A percentile compares a stretch with the other conserved stretches of the same genome.
Conservation (phyloP, 1,140 invertebrate genomes). For the Drosophila guanche region DNA sequence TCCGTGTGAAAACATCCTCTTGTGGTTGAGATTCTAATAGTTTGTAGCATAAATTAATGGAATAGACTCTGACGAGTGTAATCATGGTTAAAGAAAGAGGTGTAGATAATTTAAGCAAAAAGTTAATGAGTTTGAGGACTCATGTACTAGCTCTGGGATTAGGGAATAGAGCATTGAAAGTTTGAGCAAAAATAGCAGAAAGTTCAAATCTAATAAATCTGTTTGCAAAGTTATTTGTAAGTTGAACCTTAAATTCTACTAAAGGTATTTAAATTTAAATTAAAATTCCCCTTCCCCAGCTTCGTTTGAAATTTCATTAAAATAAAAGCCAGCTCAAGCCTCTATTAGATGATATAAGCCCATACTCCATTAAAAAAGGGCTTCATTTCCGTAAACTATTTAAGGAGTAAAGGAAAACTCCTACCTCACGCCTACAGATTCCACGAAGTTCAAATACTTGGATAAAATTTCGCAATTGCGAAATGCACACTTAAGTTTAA, state of each 20-base stretch:
- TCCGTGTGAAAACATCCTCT: constrained; percentile 15
- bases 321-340: constrained; percentile 58
- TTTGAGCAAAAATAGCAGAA: too few species aligned
- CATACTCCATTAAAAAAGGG: constrained; percentile 12
- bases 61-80: neutral
- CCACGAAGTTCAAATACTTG: constrained; percentile 52
- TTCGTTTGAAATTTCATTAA: constrained; percentile 65
- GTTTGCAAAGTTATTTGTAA: too few species aligned
- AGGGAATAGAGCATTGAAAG: too few species aligned
- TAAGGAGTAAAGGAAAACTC: constrained; percentile 22
- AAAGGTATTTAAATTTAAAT: neutral
- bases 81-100: neutral
- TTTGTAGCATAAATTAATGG: constrained; percentile 69
- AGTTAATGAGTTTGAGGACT: too few species aligned
- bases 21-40: constrained; percentile 52
- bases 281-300: constrained; percentile 30
- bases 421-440: neutral
- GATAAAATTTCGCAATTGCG: constrained; percentile 72
- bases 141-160: too few species aligned
- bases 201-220: too few species aligned
- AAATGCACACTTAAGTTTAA: constrained; percentile 78
- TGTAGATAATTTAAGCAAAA: neutral
- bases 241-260: too few species aligned
- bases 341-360: constrained; percentile 36
- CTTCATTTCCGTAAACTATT: constrained; percentile 51